Evolutionary conservation across 2,888 invertebrate species (phyloP).

Genomic region (Agrochola circellaris): DNA sequence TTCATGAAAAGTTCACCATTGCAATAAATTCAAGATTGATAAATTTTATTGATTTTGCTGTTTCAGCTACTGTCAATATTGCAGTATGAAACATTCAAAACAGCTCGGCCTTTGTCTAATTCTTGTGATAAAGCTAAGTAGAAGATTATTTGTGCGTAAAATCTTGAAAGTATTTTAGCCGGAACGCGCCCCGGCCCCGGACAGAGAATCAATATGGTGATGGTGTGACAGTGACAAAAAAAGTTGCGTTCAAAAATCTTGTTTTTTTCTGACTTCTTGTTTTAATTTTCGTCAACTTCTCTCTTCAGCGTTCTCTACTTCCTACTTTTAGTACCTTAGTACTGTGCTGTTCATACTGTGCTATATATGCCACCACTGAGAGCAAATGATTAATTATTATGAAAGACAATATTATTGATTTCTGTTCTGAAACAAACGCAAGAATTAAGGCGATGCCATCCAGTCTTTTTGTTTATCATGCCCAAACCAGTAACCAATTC

Average conservation of each 20-base stretch:
- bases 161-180: fast-evolving
- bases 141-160: neutral
- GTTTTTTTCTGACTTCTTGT: neutral
- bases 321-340: too few relatives aligned
- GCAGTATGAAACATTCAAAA: neutral
- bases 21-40: constrained; percentile 11
- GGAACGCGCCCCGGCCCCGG: constrained; percentile 10
- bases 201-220: constrained; percentile 5
- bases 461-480: neutral
- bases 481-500: neutral
- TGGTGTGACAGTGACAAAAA: neutral
- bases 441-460: neutral
- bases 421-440: neutral
- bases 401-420: neutral
- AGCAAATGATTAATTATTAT: neutral
- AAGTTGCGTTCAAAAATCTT: constrained; percentile 22
- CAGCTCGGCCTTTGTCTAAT: neutral
- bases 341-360: too few relatives aligned
- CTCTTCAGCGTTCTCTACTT: neutral
- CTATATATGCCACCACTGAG: too few relatives aligned
- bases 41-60: constrained; percentile 43
- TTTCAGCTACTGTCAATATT: neutral
- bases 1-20: neutral
- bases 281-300: neutral
- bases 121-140: neutral